Evolutionary conservation across 1,140 invertebrate genomes (phyloP).

Genomic region (Lasioglossum baleicum): DNA sequence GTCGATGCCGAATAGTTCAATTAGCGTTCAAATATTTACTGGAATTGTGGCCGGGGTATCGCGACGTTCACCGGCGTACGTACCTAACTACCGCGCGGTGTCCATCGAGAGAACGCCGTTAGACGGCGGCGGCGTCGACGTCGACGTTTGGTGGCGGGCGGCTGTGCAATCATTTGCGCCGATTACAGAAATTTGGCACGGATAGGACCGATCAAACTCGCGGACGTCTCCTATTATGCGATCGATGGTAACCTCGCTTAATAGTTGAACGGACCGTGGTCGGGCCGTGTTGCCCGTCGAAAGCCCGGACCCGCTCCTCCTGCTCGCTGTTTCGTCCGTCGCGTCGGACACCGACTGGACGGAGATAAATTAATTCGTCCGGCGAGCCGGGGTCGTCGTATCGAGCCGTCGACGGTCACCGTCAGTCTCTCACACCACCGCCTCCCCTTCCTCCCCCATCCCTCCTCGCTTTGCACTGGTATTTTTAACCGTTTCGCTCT

Average conservation of each 20-base stretch:
- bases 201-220: conserved; percentile 61
- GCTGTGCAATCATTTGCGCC: conserved; percentile 58
- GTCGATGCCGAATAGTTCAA: conserved; percentile 58
- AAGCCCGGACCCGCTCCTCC: conserved; percentile 23
- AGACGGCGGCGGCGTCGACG: no score
- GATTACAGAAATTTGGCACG: conserved; percentile 64
- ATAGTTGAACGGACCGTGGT: conserved; percentile 51
- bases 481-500: no score
- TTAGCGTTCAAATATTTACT: conserved; percentile 67
- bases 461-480: no score
- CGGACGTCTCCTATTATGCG: conserved; percentile 59
- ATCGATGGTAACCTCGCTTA: conserved; percentile 59
- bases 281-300: conserved; percentile 23
- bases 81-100: no score
- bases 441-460: no score
- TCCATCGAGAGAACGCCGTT: no score
- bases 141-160: conserved; percentile 24
- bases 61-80: conserved; percentile 29
- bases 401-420: no score
- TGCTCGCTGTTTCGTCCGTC: conserved; percentile 35
- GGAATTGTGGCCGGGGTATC: conserved; percentile 54
- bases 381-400: not conserved
- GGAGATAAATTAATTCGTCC: conserved; percentile 42
- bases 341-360: not conserved
- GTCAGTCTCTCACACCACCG: no score